Conservation (phyloP, 2,113 vertebrate genomes). For the Kryptolebias marmoratus region DNA sequence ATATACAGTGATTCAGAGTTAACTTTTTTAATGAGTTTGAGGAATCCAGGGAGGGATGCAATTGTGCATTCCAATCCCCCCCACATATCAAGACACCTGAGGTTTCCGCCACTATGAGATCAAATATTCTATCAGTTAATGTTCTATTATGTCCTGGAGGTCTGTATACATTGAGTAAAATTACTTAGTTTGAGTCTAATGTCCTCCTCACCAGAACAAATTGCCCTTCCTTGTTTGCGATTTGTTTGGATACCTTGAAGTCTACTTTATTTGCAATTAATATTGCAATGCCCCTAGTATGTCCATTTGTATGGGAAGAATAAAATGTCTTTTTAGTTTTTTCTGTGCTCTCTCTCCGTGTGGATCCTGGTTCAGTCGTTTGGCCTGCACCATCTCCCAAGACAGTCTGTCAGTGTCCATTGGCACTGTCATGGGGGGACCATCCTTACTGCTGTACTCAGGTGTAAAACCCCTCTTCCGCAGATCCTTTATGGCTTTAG, state of each 20-base stretch:
- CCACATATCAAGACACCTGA: too few species aligned
- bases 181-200: too few species aligned
- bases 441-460: background rate
- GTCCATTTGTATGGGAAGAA: background rate
- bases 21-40: too few species aligned
- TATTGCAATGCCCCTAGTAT: background rate
- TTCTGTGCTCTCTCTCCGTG: background rate
- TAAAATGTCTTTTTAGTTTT: background rate
- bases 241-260: background rate
- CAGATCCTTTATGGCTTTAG: background rate
- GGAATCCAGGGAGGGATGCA: too few species aligned
- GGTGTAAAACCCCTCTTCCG: background rate
- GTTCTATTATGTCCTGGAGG: too few species aligned
- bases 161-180: too few species aligned
- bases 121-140: too few species aligned
- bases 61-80: too few species aligned
- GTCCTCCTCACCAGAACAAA: background rate
- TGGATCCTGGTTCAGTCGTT: background rate
- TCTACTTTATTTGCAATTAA: constrained; percentile 1
- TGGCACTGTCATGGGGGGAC: background rate
- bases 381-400: background rate
- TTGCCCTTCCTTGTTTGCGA: background rate
- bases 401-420: background rate
- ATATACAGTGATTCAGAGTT: too few species aligned
- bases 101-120: too few species aligned